Evolutionary conservation across 2,888 invertebrate species (phyloP).

Genomic region (Mechanitis messenoides): DNA sequence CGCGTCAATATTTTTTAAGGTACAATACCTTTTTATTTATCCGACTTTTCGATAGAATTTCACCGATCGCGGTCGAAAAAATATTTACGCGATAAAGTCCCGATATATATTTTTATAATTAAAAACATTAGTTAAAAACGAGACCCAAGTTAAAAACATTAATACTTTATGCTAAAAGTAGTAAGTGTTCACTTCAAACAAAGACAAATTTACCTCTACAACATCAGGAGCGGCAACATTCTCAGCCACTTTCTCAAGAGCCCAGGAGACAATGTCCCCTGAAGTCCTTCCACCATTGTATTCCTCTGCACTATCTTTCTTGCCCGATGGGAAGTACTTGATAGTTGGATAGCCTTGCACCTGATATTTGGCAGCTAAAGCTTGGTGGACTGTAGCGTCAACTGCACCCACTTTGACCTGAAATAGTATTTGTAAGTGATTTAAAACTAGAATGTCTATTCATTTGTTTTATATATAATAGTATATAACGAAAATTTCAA

Average conservation of each 20-base stretch:
- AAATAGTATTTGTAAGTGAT: neutral
- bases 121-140: no score
- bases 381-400: constrained; percentile 94
- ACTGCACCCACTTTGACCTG: constrained; percentile 93
- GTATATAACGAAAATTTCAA: no score
- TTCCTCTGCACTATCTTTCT: constrained; percentile 86
- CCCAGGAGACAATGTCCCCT: constrained; percentile 93
- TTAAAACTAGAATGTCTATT: neutral
- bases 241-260: constrained; percentile 88
- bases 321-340: constrained; percentile 89
- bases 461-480: no score
- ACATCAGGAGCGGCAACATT: constrained; percentile 95
- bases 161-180: no score
- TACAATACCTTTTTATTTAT: no score
- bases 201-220: constrained; percentile 74
- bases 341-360: constrained; percentile 98
- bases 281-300: constrained; percentile 96
- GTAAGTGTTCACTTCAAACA: no score
- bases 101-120: no score
- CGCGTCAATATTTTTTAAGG: no score
- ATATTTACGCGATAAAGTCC: no score
- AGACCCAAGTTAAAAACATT: no score
- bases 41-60: no score
- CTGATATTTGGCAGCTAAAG: constrained; percentile 87
- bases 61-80: no score